phyloP scores from a whole-genome alignment of 2,113 vertebrate species.

The Reinhardtius hippoglossoides region DNA sequence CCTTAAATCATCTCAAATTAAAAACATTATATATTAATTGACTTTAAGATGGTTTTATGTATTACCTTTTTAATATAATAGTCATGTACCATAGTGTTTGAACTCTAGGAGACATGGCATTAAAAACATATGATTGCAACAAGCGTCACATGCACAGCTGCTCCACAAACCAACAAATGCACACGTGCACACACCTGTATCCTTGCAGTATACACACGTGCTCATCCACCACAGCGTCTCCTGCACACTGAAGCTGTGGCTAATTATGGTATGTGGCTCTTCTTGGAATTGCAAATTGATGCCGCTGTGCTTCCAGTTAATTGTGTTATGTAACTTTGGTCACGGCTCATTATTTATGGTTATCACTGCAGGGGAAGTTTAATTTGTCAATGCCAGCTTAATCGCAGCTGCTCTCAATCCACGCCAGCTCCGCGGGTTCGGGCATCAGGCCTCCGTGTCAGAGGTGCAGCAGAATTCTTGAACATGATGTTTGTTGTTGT shows the following conservation, averaged over 20 bases:
- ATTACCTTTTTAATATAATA: too few species aligned
- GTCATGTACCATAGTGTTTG: too few species aligned
- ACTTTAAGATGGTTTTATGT: too few species aligned
- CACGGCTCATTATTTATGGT: slow-evolving; percentile 52
- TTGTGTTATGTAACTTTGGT: slow-evolving; percentile 48
- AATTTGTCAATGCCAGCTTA: slow-evolving; percentile 57
- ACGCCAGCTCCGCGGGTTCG: slow-evolving; percentile 14
- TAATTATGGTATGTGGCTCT: slow-evolving; percentile 22
- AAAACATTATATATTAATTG: too few species aligned
- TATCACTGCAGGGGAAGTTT: slow-evolving; percentile 40
- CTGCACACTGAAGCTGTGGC: slow-evolving; percentile 8
- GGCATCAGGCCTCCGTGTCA: not conserved
- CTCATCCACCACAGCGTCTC: not conserved
- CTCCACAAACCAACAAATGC: not conserved
- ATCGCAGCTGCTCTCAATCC: slow-evolving; percentile 34
- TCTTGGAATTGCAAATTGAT: slow-evolving; percentile 28
- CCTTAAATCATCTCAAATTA: too few species aligned
- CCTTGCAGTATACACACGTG: not conserved
- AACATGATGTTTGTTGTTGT: slow-evolving; percentile 25
- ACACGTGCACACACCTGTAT: not conserved
- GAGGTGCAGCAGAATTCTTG: not conserved
- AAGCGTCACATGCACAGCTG: not conserved
- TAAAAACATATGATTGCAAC: too few species aligned
- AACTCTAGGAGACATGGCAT: too few species aligned
- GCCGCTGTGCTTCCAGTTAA: slow-evolving; percentile 42